phyloP scores from a whole-genome alignment of 2,113 vertebrate species.

The Lepus timidus region DNA sequence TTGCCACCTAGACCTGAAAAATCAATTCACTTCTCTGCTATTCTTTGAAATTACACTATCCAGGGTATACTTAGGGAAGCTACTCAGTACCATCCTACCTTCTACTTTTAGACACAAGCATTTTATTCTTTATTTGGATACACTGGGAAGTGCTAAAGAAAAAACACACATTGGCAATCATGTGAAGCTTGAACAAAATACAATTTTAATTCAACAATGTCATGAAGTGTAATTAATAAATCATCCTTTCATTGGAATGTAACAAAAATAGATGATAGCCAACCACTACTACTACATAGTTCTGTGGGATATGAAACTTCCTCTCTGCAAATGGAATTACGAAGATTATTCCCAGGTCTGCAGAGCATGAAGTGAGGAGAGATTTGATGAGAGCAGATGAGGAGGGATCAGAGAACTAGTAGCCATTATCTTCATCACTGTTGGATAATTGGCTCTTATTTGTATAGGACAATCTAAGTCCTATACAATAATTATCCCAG shows the following conservation, averaged over 20 bases:
- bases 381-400: neutral
- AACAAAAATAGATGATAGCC: neutral
- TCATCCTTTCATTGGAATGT: neutral
- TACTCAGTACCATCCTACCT: neutral
- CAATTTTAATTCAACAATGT: neutral
- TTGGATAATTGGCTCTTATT: conserved; percentile 34
- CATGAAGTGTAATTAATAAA: conserved; percentile 35
- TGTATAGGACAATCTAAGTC: conserved; percentile 34
- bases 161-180: neutral
- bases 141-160: neutral
- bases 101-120: neutral
- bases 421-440: conserved; percentile 22
- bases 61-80: rapidly evolving
- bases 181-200: neutral
- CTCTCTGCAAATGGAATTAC: neutral
- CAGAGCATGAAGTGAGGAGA: neutral
- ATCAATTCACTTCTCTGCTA: neutral
- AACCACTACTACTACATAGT: neutral
- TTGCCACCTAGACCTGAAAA: neutral
- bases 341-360: neutral
- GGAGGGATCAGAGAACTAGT: neutral
- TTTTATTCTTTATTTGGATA: neutral
- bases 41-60: neutral
- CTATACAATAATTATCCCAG: conserved; percentile 46
- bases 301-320: neutral